Evolutionary conservation across 1,140 invertebrate genomes (phyloP).

Genomic region (Caenorhabditis brenneri): DNA sequence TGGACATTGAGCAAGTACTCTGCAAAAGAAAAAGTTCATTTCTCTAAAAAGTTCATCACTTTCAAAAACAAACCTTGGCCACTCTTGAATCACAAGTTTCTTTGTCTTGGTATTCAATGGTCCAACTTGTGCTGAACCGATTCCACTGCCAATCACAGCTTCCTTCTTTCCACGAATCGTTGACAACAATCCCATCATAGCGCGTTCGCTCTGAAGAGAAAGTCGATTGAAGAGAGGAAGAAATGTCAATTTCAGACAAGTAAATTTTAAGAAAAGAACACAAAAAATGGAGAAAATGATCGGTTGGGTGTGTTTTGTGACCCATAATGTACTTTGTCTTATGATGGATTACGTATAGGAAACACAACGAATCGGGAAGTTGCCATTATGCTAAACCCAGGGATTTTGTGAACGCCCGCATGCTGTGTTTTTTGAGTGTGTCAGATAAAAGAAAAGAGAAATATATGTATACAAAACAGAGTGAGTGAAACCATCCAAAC

Average conservation of each 20-base stretch:
- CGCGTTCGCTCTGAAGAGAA: neutral
- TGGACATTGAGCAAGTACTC: conserved; percentile 34
- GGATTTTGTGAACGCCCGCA: neutral
- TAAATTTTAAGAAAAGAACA: neutral
- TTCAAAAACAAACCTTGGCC: conserved; percentile 42
- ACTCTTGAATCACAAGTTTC: conserved; percentile 52
- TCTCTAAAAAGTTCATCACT: neutral
- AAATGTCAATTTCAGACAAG: neutral
- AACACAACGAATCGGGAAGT: conserved; percentile 18
- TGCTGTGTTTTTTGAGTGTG: neutral
- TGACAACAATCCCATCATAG: conserved; percentile 53
- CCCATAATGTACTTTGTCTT: conserved; percentile 34
- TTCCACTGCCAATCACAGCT: conserved; percentile 25
- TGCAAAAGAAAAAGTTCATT: neutral
- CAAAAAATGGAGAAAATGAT: neutral
- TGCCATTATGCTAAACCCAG: conserved; percentile 21
- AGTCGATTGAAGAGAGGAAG: neutral
- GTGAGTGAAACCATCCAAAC: conserved; percentile 3
- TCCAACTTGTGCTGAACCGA: conserved; percentile 43
- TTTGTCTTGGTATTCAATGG: conserved; percentile 45
- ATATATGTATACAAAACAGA: neutral
- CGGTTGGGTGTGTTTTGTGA: conserved; percentile 3
- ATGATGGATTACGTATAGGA: conserved; percentile 7
- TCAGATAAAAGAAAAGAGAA: neutral
- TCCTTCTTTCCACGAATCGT: conserved; percentile 52